These are phyloP conservation scores for Phyllotis vaccarum DNA, from an alignment of 2,797 vertebrate genomes.

Conservation along the genomic window DNA sequence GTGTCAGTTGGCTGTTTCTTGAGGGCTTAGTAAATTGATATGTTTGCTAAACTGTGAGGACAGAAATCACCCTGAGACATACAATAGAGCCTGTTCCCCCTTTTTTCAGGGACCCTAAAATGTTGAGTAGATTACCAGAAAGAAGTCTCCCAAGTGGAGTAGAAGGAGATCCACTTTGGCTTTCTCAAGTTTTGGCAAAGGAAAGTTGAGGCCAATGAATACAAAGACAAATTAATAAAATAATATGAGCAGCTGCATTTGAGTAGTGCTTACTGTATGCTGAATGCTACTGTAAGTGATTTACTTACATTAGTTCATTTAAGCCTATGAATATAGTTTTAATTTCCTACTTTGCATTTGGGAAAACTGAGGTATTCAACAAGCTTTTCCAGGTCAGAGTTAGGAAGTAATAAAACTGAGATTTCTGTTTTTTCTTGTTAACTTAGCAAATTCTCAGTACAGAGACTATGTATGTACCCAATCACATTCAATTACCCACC, in stretches of 20 bases:
- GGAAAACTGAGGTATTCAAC: background rate
- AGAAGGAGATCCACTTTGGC: background rate
- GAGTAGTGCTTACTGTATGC: background rate
- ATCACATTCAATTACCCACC: no score
- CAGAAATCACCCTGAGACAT: background rate
- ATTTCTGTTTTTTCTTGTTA: no score
- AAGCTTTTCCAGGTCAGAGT: background rate
- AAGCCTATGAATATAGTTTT: background rate
- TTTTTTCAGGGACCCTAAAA: background rate
- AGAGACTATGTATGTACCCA: no score
- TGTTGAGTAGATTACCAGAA: background rate
- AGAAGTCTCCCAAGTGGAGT: background rate
- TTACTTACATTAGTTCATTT: background rate
- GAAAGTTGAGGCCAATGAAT: background rate
- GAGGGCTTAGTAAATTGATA: background rate
- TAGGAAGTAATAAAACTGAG: no score
- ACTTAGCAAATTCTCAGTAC: no score
- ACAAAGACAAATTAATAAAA: background rate
- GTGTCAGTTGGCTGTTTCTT: slow-evolving; percentile 31
- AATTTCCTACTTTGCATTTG: background rate
- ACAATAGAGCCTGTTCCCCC: background rate
- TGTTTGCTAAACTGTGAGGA: slow-evolving; percentile 14
- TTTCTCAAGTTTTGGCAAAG: background rate
- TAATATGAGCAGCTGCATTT: background rate
- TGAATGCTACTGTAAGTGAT: background rate